Evolutionary conservation across 2,888 invertebrate species (phyloP), one percentile per base, ranked within the genome.

Genomic region (Amblyjoppa proteus): DNA sequence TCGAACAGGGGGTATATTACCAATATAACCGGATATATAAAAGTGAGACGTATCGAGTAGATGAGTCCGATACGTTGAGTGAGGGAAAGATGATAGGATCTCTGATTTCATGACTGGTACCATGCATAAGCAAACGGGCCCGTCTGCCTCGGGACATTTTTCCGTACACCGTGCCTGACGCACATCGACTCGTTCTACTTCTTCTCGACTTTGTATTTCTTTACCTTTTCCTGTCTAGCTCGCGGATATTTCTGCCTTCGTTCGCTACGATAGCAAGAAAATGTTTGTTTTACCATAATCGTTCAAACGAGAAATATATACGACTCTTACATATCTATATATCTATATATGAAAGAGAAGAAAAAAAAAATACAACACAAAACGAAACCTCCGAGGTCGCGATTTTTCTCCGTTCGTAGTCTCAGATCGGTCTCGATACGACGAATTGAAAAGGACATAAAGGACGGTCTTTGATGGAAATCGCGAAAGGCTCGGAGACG

Each of bases 401-500:
- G 53, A 70, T 75, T 64, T 75, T 51, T 38, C 41, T 45, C 66
- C 64, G 51, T 61, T 56, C 28, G 45, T 66, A 45, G 31, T 75
- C 45, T 49, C 2, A 11, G 58, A 78, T 49, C n/a, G 11, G 51
- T 70, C 49, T 64, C 64, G 58, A 34, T 83, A 70, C 58, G 74
- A 75, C 38, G 64, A 71, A 84, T 80, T 51, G 45, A n/a, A 53
- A 75, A 49, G 41, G 70, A 71, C 51, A 76, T 76, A 73, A 41
- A 49, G 64, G 56, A 77, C 16, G 61, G 69, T 34, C 78, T 74
- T 64, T 78, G 84, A 81, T 64, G 49, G 64, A 79, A 70, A 66
- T 79, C 53, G 58, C 41, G 25, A 1, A 51, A 78, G 53, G 68
- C 34, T 38, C 53, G 51, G 31, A 45, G 61, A 45, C 20, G 66